Evolutionary conservation across 2,888 invertebrate genomes (phyloP).

Genomic region (Scelioninae gen. 2): DNA sequence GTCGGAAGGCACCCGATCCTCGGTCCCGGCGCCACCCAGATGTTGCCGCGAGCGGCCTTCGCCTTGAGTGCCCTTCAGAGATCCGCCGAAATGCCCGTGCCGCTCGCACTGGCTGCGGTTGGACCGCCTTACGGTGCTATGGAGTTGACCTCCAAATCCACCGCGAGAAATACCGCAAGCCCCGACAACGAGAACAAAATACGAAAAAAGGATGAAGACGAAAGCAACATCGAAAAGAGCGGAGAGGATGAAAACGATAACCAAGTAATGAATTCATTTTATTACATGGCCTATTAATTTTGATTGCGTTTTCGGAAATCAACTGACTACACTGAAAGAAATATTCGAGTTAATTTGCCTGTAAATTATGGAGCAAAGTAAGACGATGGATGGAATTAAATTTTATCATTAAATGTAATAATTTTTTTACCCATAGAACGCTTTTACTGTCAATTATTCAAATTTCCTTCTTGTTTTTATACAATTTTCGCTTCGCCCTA

Average conservation of each 20-base stretch:
- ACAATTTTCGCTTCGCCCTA: no score
- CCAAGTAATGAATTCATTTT: no score
- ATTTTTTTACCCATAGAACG: no score
- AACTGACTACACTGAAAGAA: no score
- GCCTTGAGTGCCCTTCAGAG: constrained; percentile 70
- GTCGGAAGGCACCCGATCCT: constrained; percentile 71
- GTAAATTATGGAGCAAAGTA: no score
- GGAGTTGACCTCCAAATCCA: constrained; percentile 68
- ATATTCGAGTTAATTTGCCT: no score
- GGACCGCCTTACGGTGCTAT: constrained; percentile 69
- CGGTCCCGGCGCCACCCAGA: constrained; percentile 67
- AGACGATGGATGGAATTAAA: no score
- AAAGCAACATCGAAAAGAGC: constrained; percentile 68
- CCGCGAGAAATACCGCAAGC: constrained; percentile 47
- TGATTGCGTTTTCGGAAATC: no score
- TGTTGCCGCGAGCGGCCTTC: constrained; percentile 70
- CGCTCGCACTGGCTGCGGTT: constrained; percentile 64
- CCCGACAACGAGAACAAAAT: constrained; percentile 55
- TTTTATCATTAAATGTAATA: no score
- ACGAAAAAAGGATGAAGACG: constrained; percentile 67
- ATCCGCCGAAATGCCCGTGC: constrained; percentile 65
- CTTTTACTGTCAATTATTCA: no score
- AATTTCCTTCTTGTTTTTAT: no score
- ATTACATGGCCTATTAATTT: no score
- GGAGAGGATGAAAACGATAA: constrained; percentile 68